Evolutionary conservation across 2,797 vertebrate species (phyloP).

Genomic region (Danio tinwini): DNA sequence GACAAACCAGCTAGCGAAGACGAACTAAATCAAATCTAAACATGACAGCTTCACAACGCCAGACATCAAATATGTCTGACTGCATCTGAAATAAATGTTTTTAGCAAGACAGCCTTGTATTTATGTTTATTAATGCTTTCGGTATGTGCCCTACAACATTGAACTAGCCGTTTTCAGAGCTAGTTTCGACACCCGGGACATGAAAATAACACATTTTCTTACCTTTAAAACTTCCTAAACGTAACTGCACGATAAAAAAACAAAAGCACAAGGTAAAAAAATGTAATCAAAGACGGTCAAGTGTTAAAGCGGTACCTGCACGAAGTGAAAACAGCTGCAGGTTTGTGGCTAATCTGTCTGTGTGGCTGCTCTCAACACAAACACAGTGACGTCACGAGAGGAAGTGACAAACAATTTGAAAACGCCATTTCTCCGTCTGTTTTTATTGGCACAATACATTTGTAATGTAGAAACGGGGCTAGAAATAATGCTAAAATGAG

Average conservation of each 20-base stretch:
- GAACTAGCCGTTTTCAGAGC: constrained; percentile 32
- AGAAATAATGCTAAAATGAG: constrained; percentile 20
- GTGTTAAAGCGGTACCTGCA: constrained; percentile 5
- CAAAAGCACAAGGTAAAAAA: not conserved
- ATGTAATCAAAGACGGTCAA: not conserved
- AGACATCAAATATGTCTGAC: not conserved
- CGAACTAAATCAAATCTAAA: constrained; percentile 1
- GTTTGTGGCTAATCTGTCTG: constrained; percentile 21
- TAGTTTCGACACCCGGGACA: constrained; percentile 27
- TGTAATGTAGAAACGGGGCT: not conserved
- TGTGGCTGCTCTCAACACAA: constrained; percentile 67
- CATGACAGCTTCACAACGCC: not conserved
- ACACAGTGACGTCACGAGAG: constrained; percentile 63
- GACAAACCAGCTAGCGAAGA: constrained; percentile 13
- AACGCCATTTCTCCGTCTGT: not conserved
- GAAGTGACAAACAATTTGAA: constrained; percentile 38
- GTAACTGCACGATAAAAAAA: not conserved
- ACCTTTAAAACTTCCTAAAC: not conserved
- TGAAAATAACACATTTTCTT: constrained; percentile 7
- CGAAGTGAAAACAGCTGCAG: constrained; percentile 33
- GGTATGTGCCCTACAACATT: constrained; percentile 1
- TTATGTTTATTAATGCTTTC: not conserved
- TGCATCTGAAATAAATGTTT: not conserved
- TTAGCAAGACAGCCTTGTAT: constrained; percentile 6
- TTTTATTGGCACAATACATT: not conserved